These are phyloP conservation scores for Nerophis lumbriciformis DNA, from an alignment of 2,113 vertebrate species.

Conservation along the genomic window DNA sequence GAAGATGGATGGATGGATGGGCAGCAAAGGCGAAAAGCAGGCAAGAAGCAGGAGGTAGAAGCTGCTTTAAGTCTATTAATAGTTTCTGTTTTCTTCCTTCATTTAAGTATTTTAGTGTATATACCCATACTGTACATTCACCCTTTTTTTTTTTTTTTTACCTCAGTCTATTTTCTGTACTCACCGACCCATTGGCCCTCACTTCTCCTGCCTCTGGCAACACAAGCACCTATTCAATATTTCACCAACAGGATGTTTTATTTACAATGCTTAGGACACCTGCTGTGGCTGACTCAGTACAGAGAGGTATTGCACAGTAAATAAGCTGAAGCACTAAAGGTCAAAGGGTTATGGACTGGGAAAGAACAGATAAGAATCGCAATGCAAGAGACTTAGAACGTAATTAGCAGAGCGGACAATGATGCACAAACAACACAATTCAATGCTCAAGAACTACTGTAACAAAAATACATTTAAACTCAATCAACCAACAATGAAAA, in stretches of 20 bases:
- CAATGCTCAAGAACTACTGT: too few relatives aligned
- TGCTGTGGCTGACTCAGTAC: constrained; percentile 44
- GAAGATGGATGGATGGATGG: too few relatives aligned
- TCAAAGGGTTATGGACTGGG: constrained; percentile 34
- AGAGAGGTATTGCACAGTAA: constrained; percentile 27
- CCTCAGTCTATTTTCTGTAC: constrained; percentile 42
- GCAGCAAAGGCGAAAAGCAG: not conserved
- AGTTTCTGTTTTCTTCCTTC: constrained; percentile 41
- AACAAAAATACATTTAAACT: too few relatives aligned
- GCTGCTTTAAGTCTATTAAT: constrained; percentile 38
- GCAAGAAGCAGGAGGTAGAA: constrained; percentile 9
- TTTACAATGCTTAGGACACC: constrained; percentile 50
- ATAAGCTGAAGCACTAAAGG: constrained; percentile 22
- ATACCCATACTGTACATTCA: constrained; percentile 33
- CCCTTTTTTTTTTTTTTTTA: constrained; percentile 10
- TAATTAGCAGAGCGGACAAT: too few relatives aligned
- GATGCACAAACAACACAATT: too few relatives aligned
- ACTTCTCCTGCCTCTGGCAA: constrained; percentile 28
- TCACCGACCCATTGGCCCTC: constrained; percentile 24
- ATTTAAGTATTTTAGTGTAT: constrained; percentile 36
- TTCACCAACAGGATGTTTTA: constrained; percentile 60
- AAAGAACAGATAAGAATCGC: constrained; percentile 16
- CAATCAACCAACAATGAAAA: too few relatives aligned
- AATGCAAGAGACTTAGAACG: not conserved
- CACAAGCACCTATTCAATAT: constrained; percentile 56